These are phyloP conservation scores for Corythornis leucogaster DNA, from an alignment of 2,797 vertebrate genomes.

Conservation along the genomic window DNA sequence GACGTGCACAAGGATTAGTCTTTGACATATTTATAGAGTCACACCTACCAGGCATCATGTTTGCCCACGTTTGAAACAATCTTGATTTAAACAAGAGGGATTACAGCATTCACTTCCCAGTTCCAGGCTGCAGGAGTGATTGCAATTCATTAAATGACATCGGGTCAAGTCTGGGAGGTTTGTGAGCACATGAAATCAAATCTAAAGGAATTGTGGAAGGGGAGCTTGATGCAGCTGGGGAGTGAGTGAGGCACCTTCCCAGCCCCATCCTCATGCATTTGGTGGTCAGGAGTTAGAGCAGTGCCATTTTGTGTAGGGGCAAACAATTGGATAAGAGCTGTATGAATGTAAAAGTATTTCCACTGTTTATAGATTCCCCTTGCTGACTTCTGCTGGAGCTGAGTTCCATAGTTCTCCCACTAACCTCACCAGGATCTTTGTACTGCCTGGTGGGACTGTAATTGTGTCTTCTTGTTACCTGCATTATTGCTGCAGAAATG, in stretches of 20 bases:
- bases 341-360: not conserved
- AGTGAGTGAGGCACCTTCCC: not conserved
- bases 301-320: not conserved
- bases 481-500: not conserved
- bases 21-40: constrained; percentile 1
- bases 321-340: not conserved
- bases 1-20: not conserved
- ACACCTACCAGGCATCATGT: constrained; percentile 35
- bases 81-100: not conserved
- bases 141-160: constrained; percentile 2
- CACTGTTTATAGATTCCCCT: not conserved
- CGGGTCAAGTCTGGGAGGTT: not conserved
- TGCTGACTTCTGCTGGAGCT: not conserved
- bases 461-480: not conserved
- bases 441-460: not conserved
- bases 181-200: not conserved
- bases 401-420: not conserved
- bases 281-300: not conserved
- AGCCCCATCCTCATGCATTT: not conserved
- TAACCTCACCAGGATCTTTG: not conserved
- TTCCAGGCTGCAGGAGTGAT: not conserved
- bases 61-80: constrained; percentile 27
- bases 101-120: not conserved
- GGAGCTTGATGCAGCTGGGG: not conserved
- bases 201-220: not conserved